These are phyloP conservation scores for Sceliomorpha sp. DNA, from an alignment of 2,888 invertebrate genomes.

Conservation along the genomic window DNA sequence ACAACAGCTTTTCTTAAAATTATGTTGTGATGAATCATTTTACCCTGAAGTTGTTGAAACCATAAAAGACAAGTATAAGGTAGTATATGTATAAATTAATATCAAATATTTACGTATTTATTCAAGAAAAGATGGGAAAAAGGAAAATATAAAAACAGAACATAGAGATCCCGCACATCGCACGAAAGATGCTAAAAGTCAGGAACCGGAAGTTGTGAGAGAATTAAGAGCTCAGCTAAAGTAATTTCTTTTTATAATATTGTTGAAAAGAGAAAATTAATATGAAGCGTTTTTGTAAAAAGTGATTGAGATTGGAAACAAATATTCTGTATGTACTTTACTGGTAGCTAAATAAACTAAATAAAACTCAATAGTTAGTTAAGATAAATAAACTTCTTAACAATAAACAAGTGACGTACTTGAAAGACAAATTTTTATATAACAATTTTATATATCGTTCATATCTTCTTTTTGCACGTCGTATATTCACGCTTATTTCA, in stretches of 20 bases:
- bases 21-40: constrained; percentile 64
- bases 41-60: constrained; percentile 68
- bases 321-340: too few species aligned
- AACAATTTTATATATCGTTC: constrained; percentile 13
- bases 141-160: constrained; percentile 79
- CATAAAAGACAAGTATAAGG: constrained; percentile 68
- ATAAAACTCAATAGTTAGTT: too few species aligned
- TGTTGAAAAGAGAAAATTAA: neutral
- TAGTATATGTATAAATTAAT: constrained; percentile 50
- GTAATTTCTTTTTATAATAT: constrained; percentile 81
- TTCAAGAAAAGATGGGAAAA: constrained; percentile 81
- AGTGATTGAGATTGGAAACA: too few species aligned
- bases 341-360: too few species aligned
- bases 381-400: too few species aligned
- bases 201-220: constrained; percentile 89
- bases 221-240: constrained; percentile 96
- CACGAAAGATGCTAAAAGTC: constrained; percentile 84
- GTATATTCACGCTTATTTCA: neutral
- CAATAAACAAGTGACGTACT: too few species aligned
- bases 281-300: too few species aligned
- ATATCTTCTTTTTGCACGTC: constrained; percentile 26
- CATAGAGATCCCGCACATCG: constrained; percentile 83
- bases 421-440: too few species aligned
- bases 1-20: constrained; percentile 68
- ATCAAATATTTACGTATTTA: too few species aligned